These are phyloP conservation scores for Erinaceus europaeus DNA, from an alignment of 2,113 vertebrate species.

Conservation along the genomic window DNA sequence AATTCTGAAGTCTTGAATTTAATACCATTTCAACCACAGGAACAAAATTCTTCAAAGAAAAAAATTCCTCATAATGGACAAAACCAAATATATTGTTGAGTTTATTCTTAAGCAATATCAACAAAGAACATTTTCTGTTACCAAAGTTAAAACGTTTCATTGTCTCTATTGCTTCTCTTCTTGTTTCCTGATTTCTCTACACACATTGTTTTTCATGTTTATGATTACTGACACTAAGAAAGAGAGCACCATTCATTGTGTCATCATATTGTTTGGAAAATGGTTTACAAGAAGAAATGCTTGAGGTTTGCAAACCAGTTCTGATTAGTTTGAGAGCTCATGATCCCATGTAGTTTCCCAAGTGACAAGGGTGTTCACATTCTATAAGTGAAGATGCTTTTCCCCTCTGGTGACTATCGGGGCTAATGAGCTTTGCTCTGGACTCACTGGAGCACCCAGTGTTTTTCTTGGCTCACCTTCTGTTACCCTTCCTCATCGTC, in stretches of 20 bases:
- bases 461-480: constrained; percentile 54
- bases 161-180: background rate
- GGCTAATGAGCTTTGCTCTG: background rate
- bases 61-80: background rate
- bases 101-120: background rate
- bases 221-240: background rate
- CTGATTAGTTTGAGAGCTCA: background rate
- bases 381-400: constrained; percentile 3
- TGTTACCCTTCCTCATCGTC: constrained; percentile 7
- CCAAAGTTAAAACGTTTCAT: background rate
- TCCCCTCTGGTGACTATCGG: background rate
- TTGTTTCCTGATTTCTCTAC: background rate
- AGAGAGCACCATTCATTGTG: constrained; percentile 48
- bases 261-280: constrained; percentile 52
- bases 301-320: constrained; percentile 43
- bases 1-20: background rate
- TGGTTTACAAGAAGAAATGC: constrained; percentile 54
- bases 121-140: background rate
- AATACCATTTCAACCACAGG: background rate
- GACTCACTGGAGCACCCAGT: background rate
- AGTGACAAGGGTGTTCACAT: background rate
- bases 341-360: background rate
- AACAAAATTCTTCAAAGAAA: constrained; percentile 10
- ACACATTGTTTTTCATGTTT: background rate
- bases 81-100: background rate